Conservation (phyloP, 1,140 invertebrate species). For the Brachionus manjavacas region DNA sequence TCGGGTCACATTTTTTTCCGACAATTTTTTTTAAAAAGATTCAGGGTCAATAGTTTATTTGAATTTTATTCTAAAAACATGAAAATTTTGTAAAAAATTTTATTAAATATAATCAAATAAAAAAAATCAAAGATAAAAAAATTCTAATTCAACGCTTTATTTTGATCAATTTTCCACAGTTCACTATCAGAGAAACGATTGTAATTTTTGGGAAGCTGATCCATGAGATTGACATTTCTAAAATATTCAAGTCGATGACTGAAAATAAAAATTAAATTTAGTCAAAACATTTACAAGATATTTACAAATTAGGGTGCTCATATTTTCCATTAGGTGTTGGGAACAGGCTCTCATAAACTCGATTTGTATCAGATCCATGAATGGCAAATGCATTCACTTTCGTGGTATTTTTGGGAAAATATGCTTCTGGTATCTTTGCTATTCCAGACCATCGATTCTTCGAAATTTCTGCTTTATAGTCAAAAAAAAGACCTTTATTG, state of each 20-base stretch:
- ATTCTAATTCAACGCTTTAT: neutral
- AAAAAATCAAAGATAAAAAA: too few relatives aligned
- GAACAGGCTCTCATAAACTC: slow-evolving; percentile 60
- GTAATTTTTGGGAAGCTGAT: slow-evolving; percentile 44
- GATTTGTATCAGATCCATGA: slow-evolving; percentile 56
- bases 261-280: slow-evolving; percentile 43
- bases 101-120: neutral
- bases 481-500: slow-evolving; percentile 54
- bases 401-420: slow-evolving; percentile 57
- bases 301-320: slow-evolving; percentile 60
- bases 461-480: slow-evolving; percentile 49
- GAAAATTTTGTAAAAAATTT: neutral
- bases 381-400: slow-evolving; percentile 64
- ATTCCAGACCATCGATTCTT: slow-evolving; percentile 54
- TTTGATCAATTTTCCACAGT: neutral
- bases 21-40: neutral
- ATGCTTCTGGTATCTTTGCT: slow-evolving; percentile 54
- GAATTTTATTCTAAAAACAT: too few relatives aligned
- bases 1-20: neutral
- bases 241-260: slow-evolving; percentile 51
- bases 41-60: neutral
- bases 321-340: slow-evolving; percentile 56
- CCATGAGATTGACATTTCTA: slow-evolving; percentile 46
- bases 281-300: neutral
- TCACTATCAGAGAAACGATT: neutral